Evolutionary conservation across 2,888 invertebrate species (phyloP).

Genomic region (Ethmia dodecea): DNA sequence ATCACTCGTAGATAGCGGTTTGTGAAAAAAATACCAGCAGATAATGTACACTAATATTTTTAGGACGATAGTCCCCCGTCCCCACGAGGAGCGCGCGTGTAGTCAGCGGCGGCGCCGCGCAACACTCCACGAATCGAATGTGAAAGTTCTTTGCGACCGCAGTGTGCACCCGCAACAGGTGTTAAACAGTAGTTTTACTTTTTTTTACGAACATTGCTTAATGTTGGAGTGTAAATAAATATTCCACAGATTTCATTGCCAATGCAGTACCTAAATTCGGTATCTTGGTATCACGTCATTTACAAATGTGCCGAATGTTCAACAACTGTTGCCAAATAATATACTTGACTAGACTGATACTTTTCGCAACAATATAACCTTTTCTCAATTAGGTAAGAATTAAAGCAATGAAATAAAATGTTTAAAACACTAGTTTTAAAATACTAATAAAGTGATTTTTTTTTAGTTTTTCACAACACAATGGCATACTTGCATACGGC

Average conservation of each 20-base stretch:
- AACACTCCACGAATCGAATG: slow-evolving; percentile 66
- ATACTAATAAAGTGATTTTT: not conserved
- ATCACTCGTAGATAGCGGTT: too few relatives aligned
- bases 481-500: slow-evolving; percentile 34
- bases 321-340: slow-evolving; percentile 30
- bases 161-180: slow-evolving; percentile 52
- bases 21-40: too few relatives aligned
- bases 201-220: slow-evolving; percentile 1
- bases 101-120: slow-evolving; percentile 47
- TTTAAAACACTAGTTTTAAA: slow-evolving; percentile 13
- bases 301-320: slow-evolving; percentile 29
- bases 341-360: slow-evolving; percentile 23
- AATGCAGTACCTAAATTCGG: not conserved
- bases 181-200: slow-evolving; percentile 49
- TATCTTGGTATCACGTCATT: slow-evolving; percentile 11
- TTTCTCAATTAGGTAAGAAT: too few relatives aligned
- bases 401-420: slow-evolving; percentile 22
- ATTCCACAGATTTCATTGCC: not conserved
- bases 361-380: slow-evolving; percentile 35
- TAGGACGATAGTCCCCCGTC: too few relatives aligned
- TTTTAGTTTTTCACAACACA: slow-evolving; percentile 32
- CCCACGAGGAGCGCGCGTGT: too few relatives aligned
- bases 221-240: not conserved
- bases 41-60: not conserved
- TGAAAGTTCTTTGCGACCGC: slow-evolving; percentile 66